These are phyloP conservation scores for Onthophagus taurus DNA, from an alignment of 1,140 invertebrate species.

Conservation along the genomic window DNA sequence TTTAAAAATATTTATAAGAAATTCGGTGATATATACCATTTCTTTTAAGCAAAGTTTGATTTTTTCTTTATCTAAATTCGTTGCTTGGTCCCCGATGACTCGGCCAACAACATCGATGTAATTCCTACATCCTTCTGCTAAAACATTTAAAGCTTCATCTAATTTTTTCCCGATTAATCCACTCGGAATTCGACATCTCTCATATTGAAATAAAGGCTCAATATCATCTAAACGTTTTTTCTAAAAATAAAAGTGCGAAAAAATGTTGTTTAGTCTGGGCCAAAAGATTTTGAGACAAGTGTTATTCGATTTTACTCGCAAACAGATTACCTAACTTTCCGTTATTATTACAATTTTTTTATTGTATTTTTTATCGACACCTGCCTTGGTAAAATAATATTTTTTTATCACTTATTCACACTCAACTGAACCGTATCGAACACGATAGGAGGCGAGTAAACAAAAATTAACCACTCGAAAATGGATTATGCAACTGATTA, in stretches of 20 bases:
- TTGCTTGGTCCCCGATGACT: constrained; percentile 16
- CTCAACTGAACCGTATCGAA: too few species aligned
- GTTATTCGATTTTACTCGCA: too few species aligned
- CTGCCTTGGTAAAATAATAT: too few species aligned
- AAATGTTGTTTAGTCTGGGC: too few species aligned
- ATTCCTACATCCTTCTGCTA: constrained; percentile 20
- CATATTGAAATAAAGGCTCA: constrained; percentile 23
- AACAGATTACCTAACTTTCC: too few species aligned
- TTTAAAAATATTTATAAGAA: not conserved
- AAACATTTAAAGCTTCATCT: constrained; percentile 20
- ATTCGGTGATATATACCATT: constrained; percentile 20
- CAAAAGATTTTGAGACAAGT: too few species aligned
- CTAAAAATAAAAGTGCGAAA: constrained; percentile 18
- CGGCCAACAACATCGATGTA: constrained; percentile 26
- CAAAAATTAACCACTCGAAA: too few species aligned
- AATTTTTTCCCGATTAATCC: constrained; percentile 18
- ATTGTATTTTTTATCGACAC: too few species aligned
- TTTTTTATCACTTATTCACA: too few species aligned
- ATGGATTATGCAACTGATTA: too few species aligned
- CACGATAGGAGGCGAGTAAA: too few species aligned
- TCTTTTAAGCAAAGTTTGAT: constrained; percentile 20
- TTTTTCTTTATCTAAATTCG: constrained; percentile 25
- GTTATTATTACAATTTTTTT: too few species aligned
- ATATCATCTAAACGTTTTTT: constrained; percentile 22
- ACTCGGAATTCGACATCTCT: constrained; percentile 11